Conservation (phyloP, 2,888 invertebrate species). For the Andrena trimmerana region DNA sequence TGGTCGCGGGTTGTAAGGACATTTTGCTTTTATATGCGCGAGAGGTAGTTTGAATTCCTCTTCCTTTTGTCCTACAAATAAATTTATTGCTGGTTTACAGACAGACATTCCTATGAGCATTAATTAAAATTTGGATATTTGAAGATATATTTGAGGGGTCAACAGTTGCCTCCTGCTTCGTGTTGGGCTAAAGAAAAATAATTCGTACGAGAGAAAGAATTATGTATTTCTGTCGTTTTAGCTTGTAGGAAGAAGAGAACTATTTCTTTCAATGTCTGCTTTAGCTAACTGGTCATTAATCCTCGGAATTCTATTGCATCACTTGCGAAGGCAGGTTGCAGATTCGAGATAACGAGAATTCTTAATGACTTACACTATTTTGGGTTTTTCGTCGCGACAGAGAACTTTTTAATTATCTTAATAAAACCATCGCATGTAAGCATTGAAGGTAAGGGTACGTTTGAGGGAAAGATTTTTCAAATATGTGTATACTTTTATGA, state of each 20-base stretch:
- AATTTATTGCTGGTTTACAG: constrained; percentile 45
- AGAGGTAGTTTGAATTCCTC: constrained; percentile 11
- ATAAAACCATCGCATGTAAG: background rate
- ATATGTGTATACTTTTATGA: too few relatives aligned
- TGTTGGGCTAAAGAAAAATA: background rate
- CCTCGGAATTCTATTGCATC: background rate
- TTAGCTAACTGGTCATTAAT: background rate
- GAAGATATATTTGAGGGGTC: background rate
- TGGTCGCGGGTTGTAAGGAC: constrained; percentile 28
- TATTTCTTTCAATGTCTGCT: too few relatives aligned
- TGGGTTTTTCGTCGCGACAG: background rate
- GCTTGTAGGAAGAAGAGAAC: too few relatives aligned
- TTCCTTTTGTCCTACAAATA: background rate
- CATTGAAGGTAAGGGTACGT: background rate
- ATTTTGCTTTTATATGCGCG: background rate
- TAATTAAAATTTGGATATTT: constrained; percentile 1
- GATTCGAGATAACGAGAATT: background rate
- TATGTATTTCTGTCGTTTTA: too few relatives aligned
- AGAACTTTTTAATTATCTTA: background rate
- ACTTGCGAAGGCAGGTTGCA: background rate
- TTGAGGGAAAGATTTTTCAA: too few relatives aligned
- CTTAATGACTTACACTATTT: background rate
- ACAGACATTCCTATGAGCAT: background rate
- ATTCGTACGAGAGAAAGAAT: too few relatives aligned
- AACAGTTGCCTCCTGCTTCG: background rate